Evolutionary conservation across 2,888 invertebrate species (phyloP), one percentile per base, ranked within the genome.

Genomic region (Cantharis rustica): DNA sequence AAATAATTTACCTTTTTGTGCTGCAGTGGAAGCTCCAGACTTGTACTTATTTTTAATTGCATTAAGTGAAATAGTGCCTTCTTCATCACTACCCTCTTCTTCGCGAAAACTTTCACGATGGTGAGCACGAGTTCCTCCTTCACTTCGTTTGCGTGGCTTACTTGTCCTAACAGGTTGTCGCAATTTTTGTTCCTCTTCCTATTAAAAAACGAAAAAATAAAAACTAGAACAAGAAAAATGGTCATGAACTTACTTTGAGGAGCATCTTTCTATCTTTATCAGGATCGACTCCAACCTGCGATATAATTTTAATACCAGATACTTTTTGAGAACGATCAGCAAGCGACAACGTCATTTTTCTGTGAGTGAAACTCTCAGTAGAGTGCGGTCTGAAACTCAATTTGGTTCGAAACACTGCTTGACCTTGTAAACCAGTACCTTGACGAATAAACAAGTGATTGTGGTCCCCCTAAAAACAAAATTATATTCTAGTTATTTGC

Each of bases 361-460:
- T 93, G 88, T 99, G 99, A 0, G 99, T 99, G 89, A 98, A 98
- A 17, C 98, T 98, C 87, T 99, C 99, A 0, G 99, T 99, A 0
- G 99, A 99, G 87, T 98, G 98, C 0, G 99, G 99, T 64, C 99
- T 92, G 93, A 99, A 99, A 1, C 97, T 96, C 0, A 99, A 90
- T 88, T 99, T 99, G 0, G 98, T 98, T 62, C 96, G 92, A 90
- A 99, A 99, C 27, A 99, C 97, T 0, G 98, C 96, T 88, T 99
- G 99, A 0, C 98, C 99, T 85, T 98, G 98, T 1, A 99, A 91
- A 91, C 98, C 98, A 0, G 98, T 98, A 62, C 98, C 98, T 92
- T 99, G 98, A 0, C 99, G 93, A 78, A 99, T 97, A 88, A 98
- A 99, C 81, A 99, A 90, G 87, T 99, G 99, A 89, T 99, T 99